Evolutionary conservation across 1,140 invertebrate genomes (phyloP).

Genomic region (Cydia pomonella): DNA sequence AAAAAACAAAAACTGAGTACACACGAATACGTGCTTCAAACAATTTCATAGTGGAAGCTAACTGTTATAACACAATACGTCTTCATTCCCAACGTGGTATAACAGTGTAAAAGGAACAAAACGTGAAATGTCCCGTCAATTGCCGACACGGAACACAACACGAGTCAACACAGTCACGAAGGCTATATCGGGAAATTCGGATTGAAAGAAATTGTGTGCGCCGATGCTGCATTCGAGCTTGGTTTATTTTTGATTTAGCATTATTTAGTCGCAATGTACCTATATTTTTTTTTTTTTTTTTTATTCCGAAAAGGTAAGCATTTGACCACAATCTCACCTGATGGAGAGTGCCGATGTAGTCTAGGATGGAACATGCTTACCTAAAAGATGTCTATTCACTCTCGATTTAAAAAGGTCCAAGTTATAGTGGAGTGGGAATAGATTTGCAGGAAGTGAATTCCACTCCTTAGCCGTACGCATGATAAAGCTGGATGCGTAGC

Average conservation of each 20-base stretch:
- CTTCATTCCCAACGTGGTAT: constrained; percentile 8
- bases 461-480: no score
- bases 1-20: neutral
- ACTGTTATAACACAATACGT: neutral
- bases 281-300: no score
- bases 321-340: no score
- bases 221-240: neutral
- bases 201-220: neutral
- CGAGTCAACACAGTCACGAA: constrained; percentile 56
- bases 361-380: no score
- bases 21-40: neutral
- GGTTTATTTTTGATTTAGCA: neutral
- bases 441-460: no score
- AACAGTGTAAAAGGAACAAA: constrained; percentile 22
- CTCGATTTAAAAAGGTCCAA: no score
- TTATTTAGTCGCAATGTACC: no score
- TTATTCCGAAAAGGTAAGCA: no score
- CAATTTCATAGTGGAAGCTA: neutral
- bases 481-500: no score
- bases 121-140: constrained; percentile 5
- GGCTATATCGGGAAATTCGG: constrained; percentile 43
- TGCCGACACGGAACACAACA: neutral
- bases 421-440: no score
- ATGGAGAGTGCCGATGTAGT: no score
- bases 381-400: no score